Evolutionary conservation across 2,888 invertebrate genomes (phyloP).

Genomic region (Ephialtes manifestator): DNA sequence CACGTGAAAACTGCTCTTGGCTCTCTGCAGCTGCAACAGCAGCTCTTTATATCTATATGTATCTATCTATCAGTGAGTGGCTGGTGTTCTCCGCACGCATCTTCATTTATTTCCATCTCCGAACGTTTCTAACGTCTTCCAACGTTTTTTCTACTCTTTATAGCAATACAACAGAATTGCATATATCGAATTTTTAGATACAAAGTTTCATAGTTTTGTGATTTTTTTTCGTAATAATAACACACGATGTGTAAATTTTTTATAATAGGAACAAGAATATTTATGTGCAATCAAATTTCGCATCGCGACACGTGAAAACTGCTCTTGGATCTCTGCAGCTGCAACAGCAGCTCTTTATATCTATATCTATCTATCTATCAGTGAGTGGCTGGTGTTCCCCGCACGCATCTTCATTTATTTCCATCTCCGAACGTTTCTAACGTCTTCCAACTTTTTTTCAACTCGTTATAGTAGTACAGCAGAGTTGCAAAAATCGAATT

Average conservation of each 20-base stretch:
- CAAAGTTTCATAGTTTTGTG: no score
- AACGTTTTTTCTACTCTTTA: no score
- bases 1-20: slow-evolving; percentile 71
- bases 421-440: not conserved
- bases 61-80: slow-evolving; percentile 32
- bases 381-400: slow-evolving; percentile 32
- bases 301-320: slow-evolving; percentile 72
- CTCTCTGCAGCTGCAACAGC: slow-evolving; percentile 28
- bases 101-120: slow-evolving; percentile 36
- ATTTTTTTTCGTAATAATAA: no score
- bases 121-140: not conserved
- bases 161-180: no score
- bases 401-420: slow-evolving; percentile 57
- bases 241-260: no score
- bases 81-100: slow-evolving; percentile 52
- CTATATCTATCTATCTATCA: slow-evolving; percentile 18
- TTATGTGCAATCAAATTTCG: no score
- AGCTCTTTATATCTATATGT: slow-evolving; percentile 22
- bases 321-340: slow-evolving; percentile 49
- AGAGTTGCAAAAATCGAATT: no score
- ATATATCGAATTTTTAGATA: no score
- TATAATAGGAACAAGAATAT: no score
- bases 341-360: slow-evolving; percentile 27
- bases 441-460: no score
- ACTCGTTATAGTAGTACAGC: no score